Base-by-base conservation (phyloP, 2,888 invertebrate genomes). In the Apamea crenata region DNA sequence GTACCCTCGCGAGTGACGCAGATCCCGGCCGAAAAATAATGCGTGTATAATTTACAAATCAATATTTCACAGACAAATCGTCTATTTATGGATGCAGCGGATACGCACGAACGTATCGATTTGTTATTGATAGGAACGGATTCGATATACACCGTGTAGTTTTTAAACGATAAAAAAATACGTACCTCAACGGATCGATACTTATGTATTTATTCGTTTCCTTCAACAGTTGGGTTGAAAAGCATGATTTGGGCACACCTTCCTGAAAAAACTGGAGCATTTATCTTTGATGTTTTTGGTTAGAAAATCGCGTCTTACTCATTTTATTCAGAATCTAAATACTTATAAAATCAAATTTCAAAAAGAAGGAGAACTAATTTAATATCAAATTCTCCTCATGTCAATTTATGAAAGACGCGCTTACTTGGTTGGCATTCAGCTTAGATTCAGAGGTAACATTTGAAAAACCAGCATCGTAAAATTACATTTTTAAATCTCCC, bases 1-100 rank as follows among this genome's bases (percentile, higher is more conserved):
- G 86, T 90, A 91, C 89, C 91, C 89, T 85, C 86, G 85, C 84
- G 80, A 74, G 82, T 94, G 93, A 94, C 93, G 93, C 87, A 93
- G 90, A 93, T 89, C 87, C 88, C 83, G 82, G 80, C 82, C 86
- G 67, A 85, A 89, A 86, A 83, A 85, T 78, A 77, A 81, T 80
- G 66, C 71, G 53, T 82, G 53, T 66, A 76, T 77, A 61, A 82
- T 84, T 77, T 65, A 77, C 69, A 82, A 70, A 86, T 69, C 68
- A 78, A 74, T 84, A 80, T 76, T 81, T 83, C 71, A 84, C 80
- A 74, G 77, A 67, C 73, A 78, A 74, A 70, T 75, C 63, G 65
- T 79, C 81, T 85, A 86, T 86, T 88, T 86, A 78, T 86, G 77
- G 79, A 76, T 83, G 77, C 77, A 86, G 69, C 65, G 63, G 68